Evolutionary conservation across 2,888 invertebrate genomes (phyloP), one percentile per base, ranked within the genome.

Genomic region (Cataglyphis rosenhaueri): DNA sequence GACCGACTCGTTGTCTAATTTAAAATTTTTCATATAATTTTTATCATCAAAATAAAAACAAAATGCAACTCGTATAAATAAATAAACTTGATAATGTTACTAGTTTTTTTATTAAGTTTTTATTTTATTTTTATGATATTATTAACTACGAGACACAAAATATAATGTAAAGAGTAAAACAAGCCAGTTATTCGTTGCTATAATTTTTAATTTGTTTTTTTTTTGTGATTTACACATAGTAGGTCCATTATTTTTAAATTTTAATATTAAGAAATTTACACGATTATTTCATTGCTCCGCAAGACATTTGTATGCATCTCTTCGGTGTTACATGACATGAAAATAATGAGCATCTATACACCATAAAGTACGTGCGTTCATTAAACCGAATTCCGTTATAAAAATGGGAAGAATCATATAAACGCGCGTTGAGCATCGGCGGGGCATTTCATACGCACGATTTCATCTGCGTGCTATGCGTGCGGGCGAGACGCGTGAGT

Each of bases 401-500:
- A 82, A 78, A 68, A 57, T 68, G 59, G 18, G 52, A 82, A 79
- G 62, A 32, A 66, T 82, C 66, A 29, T 59, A 48, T 52, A 12
- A 21, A 75, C 32, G 38, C 32, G 66, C 48, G 65, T 65, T 25
- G 66, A 12, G 29, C n/a, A 66, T 68, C 25, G 21, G 52, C n/a
- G 57, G 66, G 68, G 68, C 59, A 62, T 82, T 59, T 55, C 55
- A 70, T 25, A 57, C 76, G 76, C 76, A 55, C 76, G 73, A 81
- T 87, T 84, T 85, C 81, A 64, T 8, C 32, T 65, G 68, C 59
- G 68, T 55, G 18, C 48, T 74, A 79, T 44, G 83, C 66, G 81
- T 73, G 62, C 61, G 62, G 21, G 55, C 38, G 75, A 83, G 79
- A 73, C 73, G 76, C 78, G 81, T 48, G 81, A 87, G 86, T 71